Percentiles rank a stretch among this genome's conserved stretches.
Conservation (phyloP, 2,888 invertebrate genomes). For the Tinea semifulvella region DNA sequence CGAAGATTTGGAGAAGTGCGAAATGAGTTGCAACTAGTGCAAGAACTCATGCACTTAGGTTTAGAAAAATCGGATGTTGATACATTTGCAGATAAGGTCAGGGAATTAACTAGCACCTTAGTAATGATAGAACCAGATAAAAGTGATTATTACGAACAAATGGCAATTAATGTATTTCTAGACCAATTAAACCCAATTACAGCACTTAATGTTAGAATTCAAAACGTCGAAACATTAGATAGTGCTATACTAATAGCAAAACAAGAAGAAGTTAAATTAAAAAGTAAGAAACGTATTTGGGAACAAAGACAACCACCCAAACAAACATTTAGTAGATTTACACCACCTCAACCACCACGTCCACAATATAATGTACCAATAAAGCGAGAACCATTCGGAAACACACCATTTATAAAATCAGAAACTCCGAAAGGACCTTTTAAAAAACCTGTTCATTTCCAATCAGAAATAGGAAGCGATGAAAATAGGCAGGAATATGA, state of each 20-base stretch:
- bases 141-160: background rate
- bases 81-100: conserved; percentile 1
- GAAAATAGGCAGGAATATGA: too few species aligned
- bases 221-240: conserved; percentile 14
- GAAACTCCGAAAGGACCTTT: background rate
- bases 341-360: too few species aligned
- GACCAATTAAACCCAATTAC: conserved; percentile 2
- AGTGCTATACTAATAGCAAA: conserved; percentile 10
- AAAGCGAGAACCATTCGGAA: too few species aligned
- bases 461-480: too few species aligned
- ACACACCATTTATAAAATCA: too few species aligned
- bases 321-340: too few species aligned
- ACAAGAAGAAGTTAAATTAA: conserved; percentile 14
- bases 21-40: conserved; percentile 20
- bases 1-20: conserved; percentile 22
- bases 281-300: too few species aligned
- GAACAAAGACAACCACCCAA: too few species aligned
- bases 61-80: conserved; percentile 13
- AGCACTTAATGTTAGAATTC: conserved; percentile 13
- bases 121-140: background rate
- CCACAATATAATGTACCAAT: too few species aligned
- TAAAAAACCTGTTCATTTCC: background rate
- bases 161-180: background rate
- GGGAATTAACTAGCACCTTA: background rate
- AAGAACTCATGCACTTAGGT: conserved; percentile 7